phyloP scores from a whole-genome alignment of 2,113 vertebrate genomes.

The Cyprinodon variegatus region DNA sequence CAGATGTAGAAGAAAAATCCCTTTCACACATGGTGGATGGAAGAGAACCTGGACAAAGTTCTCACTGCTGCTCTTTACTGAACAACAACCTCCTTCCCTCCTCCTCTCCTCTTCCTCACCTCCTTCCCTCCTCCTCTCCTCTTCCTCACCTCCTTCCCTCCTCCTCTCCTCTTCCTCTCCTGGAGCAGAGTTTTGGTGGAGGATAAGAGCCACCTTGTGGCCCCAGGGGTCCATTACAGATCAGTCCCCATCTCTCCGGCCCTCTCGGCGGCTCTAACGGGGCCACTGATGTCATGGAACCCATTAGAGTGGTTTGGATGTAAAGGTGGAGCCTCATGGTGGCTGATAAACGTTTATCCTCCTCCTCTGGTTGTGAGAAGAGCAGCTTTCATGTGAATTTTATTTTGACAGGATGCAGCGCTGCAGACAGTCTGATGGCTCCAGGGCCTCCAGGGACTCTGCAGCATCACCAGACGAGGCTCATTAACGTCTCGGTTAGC shows the following conservation, averaged over 20 bases:
- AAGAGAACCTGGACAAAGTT: background rate
- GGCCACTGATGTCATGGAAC: background rate
- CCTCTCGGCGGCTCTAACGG: background rate
- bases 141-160: background rate
- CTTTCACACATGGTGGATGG: background rate
- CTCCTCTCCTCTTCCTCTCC: background rate
- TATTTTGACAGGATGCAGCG: conserved; percentile 40
- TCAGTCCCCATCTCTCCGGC: background rate
- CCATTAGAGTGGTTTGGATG: background rate
- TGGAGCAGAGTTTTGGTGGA: conserved; percentile 48
- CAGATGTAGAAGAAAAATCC: background rate
- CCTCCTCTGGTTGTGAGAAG: conserved; percentile 31
- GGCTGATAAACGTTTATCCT: background rate
- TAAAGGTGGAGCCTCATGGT: background rate
- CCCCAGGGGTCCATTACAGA: conserved; percentile 48
- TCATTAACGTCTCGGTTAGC: conserved; percentile 67
- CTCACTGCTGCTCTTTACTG: background rate
- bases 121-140: background rate
- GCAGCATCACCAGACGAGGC: conserved; percentile 35
- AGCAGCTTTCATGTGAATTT: conserved; percentile 46
- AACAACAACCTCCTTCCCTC: conserved; percentile 17
- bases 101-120: background rate
- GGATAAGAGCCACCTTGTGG: conserved; percentile 79
- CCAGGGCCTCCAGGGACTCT: conserved; percentile 59
- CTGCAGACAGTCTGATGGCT: conserved; percentile 31